These are phyloP conservation scores for Pelecanoides urinatrix DNA, from an alignment of 2,113 vertebrate species.

Conservation along the genomic window DNA sequence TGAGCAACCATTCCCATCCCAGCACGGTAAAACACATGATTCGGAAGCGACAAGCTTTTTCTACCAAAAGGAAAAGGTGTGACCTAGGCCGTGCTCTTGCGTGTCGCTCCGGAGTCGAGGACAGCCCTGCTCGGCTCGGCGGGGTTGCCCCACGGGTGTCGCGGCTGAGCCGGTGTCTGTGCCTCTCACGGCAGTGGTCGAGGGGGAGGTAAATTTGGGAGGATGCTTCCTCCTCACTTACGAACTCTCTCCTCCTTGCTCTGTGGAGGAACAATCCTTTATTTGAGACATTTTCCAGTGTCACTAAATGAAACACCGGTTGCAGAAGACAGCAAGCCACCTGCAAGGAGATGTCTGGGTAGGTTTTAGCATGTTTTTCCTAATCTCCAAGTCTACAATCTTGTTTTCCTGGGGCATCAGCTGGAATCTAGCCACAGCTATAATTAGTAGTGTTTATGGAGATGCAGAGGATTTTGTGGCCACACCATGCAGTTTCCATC, in stretches of 20 bases:
- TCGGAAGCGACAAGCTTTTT: not conserved
- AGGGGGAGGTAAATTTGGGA: not conserved
- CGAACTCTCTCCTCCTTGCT: not conserved
- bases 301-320: rapidly evolving
- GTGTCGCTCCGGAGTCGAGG: rapidly evolving
- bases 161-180: rapidly evolving
- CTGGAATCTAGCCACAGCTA: not conserved
- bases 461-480: not conserved
- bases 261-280: not conserved
- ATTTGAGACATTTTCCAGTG: rapidly evolving
- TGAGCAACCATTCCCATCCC: rapidly evolving
- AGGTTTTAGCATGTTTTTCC: not conserved
- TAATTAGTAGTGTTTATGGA: not conserved
- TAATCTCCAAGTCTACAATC: not conserved
- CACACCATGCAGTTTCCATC: not conserved
- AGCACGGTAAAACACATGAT: rapidly evolving
- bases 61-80: too few species aligned
- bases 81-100: rapidly evolving
- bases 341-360: rapidly evolving
- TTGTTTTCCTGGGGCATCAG: not conserved
- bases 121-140: rapidly evolving
- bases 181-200: rapidly evolving
- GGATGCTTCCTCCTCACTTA: not conserved
- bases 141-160: rapidly evolving
- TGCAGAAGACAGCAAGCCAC: not conserved